A percentile compares a stretch with the other conserved stretches of the same genome.
phyloP scores from a whole-genome alignment of 2,113 vertebrate species.

The Bufo gargarizans region DNA sequence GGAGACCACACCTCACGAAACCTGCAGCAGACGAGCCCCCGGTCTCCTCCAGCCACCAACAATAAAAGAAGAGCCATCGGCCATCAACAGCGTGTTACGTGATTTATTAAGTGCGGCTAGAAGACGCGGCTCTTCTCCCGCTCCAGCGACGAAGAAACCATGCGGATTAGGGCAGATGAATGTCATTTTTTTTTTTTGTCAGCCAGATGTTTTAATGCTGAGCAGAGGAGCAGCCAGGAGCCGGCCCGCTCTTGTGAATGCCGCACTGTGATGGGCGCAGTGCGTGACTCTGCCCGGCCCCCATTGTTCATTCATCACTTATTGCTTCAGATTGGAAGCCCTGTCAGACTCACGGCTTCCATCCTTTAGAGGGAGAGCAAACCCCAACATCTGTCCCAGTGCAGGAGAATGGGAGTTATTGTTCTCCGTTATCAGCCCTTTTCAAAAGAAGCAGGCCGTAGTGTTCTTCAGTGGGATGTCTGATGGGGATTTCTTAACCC shows the following conservation, averaged over 20 bases:
- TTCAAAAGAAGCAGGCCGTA: background rate
- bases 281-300: background rate
- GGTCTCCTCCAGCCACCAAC: constrained; percentile 21
- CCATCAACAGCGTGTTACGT: constrained; percentile 19
- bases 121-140: constrained; percentile 15
- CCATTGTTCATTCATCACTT: background rate
- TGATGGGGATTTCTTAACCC: no score
- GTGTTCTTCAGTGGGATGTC: background rate
- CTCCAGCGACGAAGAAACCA: background rate
- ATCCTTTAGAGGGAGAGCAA: background rate
- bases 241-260: background rate
- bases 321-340: background rate
- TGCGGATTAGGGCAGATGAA: constrained; percentile 35
- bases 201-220: constrained; percentile 38
- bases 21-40: constrained; percentile 39
- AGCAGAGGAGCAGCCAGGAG: constrained; percentile 5
- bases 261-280: background rate
- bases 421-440: background rate
- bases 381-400: background rate
- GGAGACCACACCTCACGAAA: constrained; percentile 49
- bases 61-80: constrained; percentile 32
- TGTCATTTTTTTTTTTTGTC: constrained; percentile 25
- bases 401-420: background rate
- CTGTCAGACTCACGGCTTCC: background rate
- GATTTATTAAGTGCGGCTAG: constrained; percentile 48